Evolutionary conservation across 2,797 vertebrate genomes (phyloP).

Genomic region (Clamator glandarius): DNA sequence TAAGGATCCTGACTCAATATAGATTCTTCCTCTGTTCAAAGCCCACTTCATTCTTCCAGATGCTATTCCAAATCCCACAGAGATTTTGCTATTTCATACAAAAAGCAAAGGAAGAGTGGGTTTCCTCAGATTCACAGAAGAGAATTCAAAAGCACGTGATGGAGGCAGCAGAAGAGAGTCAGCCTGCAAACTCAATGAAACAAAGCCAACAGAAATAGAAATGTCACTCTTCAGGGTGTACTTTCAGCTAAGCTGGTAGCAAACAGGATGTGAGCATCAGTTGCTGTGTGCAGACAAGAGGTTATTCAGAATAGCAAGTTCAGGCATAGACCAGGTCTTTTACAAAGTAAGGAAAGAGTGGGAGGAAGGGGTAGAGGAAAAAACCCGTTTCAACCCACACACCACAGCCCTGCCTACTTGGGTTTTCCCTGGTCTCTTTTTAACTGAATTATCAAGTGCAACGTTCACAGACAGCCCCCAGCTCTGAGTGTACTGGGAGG

Average conservation of each 20-base stretch:
- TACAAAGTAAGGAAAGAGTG: not conserved
- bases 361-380: not conserved
- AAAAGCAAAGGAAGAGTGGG: not conserved
- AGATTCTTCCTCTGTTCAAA: slow-evolving; percentile 3
- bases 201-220: not conserved
- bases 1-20: not conserved
- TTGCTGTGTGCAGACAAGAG: not conserved
- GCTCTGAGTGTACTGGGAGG: too few species aligned
- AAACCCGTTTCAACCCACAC: slow-evolving; percentile 7
- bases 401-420: not conserved
- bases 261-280: slow-evolving; percentile 59
- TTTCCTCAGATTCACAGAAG: slow-evolving; percentile 10
- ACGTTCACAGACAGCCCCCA: not conserved
- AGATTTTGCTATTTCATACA: not conserved
- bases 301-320: slow-evolving; percentile 35
- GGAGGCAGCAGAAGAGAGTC: not conserved
- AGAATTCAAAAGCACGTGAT: not conserved
- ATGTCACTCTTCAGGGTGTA: not conserved
- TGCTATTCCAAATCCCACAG: not conserved
- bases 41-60: slow-evolving; percentile 14
- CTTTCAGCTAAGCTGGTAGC: not conserved
- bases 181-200: not conserved
- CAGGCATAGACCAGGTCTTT: not conserved
- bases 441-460: not conserved
- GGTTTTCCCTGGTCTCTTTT: slow-evolving; percentile 29